These are phyloP conservation scores for Zophobas atratus DNA, from an alignment of 1,140 invertebrate genomes.

Conservation along the genomic window DNA sequence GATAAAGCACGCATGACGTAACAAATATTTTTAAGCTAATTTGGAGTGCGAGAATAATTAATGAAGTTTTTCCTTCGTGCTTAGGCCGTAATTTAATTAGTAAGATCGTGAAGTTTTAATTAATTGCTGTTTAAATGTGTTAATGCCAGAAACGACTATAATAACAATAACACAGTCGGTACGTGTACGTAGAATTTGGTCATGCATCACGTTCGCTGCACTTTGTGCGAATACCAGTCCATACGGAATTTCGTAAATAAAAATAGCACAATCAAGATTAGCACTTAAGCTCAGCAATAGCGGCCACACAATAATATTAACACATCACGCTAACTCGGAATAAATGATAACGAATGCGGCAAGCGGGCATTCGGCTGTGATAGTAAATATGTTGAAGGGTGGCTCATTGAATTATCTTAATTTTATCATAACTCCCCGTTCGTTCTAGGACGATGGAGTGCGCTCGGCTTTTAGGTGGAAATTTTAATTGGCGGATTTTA, in stretches of 20 bases:
- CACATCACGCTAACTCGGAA: slow-evolving; percentile 46
- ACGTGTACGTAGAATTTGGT: slow-evolving; percentile 21
- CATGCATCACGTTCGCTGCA: slow-evolving; percentile 29
- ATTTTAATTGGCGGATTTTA: slow-evolving; percentile 41
- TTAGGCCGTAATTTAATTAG: slow-evolving; percentile 36
- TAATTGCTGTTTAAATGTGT: slow-evolving; percentile 28
- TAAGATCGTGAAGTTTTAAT: slow-evolving; percentile 28
- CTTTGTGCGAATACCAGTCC: slow-evolving; percentile 37
- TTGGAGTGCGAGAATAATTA: slow-evolving; percentile 2
- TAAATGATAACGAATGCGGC: slow-evolving; percentile 45
- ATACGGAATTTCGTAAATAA: slow-evolving; percentile 23
- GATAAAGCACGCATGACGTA: slow-evolving; percentile 7
- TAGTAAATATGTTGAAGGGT: slow-evolving; percentile 40
- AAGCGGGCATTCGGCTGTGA: slow-evolving; percentile 39
- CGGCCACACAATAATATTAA: slow-evolving; percentile 36
- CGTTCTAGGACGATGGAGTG: slow-evolving; percentile 9
- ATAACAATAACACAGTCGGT: slow-evolving; percentile 5
- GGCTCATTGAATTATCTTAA: slow-evolving; percentile 42
- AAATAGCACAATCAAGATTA: slow-evolving; percentile 47
- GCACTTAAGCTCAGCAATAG: slow-evolving; percentile 46
- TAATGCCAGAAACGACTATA: slow-evolving; percentile 24
- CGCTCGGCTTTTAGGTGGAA: slow-evolving; percentile 24
- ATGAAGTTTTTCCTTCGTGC: slow-evolving; percentile 15
- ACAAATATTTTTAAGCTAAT: slow-evolving; percentile 24
- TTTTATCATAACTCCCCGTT: slow-evolving; percentile 30